Evolutionary conservation across 2,888 invertebrate genomes (phyloP).

Genomic region (Ctenicera cuprea): DNA sequence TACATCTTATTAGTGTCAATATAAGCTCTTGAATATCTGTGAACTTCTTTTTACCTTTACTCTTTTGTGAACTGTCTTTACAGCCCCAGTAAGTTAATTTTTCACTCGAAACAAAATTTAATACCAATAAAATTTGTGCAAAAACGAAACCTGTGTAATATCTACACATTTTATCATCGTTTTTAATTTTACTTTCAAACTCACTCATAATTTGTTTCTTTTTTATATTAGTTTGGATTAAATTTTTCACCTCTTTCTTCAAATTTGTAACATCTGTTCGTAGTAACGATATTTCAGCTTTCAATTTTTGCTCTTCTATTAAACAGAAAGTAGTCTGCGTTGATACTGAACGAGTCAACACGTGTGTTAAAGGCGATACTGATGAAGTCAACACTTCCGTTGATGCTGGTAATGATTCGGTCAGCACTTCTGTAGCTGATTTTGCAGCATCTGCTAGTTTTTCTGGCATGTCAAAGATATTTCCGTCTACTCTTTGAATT

Average conservation of each 20-base stretch:
- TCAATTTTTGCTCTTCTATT: background rate
- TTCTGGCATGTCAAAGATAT: too few relatives aligned
- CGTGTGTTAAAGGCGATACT: background rate
- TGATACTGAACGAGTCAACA: background rate
- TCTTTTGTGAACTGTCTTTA: background rate
- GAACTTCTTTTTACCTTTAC: background rate
- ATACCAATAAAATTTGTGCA: conserved; percentile 5
- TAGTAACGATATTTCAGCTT: background rate
- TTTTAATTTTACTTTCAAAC: conserved; percentile 5
- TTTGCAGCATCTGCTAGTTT: background rate
- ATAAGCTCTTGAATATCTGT: background rate
- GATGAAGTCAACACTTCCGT: background rate
- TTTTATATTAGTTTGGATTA: background rate
- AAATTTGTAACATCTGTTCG: background rate
- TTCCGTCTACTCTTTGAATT: background rate
- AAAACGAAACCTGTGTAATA: conserved; percentile 9
- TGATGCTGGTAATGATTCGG: too few relatives aligned
- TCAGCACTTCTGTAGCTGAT: background rate
- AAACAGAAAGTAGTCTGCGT: conserved; percentile 10
- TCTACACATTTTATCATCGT: background rate
- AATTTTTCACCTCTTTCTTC: background rate
- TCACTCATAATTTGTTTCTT: background rate
- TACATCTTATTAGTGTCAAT: background rate
- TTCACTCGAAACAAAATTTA: background rate
- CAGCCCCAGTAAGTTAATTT: conserved; percentile 7